Percentiles rank a stretch among this genome's conserved stretches.
Evolutionary conservation across 2,888 invertebrate species (phyloP).

Genomic region (Cosmopolites sordidus): DNA sequence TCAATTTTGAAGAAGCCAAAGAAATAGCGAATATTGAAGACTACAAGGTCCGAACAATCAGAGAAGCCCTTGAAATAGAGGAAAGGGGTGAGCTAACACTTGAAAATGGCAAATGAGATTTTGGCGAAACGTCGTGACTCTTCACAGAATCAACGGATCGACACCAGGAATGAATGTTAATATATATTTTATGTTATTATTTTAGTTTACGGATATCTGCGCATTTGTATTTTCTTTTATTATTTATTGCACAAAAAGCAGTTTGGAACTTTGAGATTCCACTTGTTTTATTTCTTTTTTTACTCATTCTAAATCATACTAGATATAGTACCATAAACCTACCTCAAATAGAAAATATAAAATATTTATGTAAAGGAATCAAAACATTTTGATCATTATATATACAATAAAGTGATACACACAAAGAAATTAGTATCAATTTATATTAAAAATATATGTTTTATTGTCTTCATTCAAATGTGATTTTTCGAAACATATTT

Average conservation of each 20-base stretch:
- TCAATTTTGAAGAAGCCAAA: too few relatives aligned
- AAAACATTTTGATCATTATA: neutral
- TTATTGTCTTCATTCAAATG: neutral
- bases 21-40: conserved; percentile 9
- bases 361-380: neutral
- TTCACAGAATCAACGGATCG: too few relatives aligned
- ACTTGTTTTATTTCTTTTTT: neutral
- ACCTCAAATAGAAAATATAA: neutral
- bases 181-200: neutral
- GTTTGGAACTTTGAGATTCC: too few relatives aligned
- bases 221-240: too few relatives aligned
- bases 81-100: too few relatives aligned
- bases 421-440: neutral
- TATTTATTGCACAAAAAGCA: too few relatives aligned
- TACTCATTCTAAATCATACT: neutral
- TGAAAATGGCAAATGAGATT: too few relatives aligned
- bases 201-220: too few relatives aligned
- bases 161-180: too few relatives aligned
- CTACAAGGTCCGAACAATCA: too few relatives aligned
- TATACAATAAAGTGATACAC: neutral
- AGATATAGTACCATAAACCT: conserved; percentile 1
- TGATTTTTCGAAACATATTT: neutral
- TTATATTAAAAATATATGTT: neutral
- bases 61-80: too few relatives aligned
- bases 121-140: too few relatives aligned